Evolutionary conservation across 2,113 vertebrate species (phyloP), one percentile per base, ranked within the genome.

Genomic region (Accipiter virgatus): DNA sequence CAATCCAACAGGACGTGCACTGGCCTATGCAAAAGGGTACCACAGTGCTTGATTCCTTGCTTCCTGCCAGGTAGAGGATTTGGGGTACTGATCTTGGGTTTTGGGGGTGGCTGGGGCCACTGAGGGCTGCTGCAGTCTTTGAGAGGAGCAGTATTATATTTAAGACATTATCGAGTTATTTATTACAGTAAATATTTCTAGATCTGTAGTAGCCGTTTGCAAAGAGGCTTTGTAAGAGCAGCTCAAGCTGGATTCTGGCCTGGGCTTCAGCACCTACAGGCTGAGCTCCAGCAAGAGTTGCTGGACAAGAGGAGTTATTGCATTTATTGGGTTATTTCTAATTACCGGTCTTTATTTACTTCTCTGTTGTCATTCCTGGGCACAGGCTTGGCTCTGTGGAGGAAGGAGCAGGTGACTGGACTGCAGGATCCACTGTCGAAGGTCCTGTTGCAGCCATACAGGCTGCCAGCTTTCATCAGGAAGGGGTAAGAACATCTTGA

Each of bases 1-100:
- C 82, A 23, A 4, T 7, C 71, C 63, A 66, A 1, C 0, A 16
- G 88, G 78, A 58, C 29, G 0, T 3, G 21, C 18, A 11, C 75
- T 0, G 6, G 88, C 14, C 74, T 75, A 1, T 29, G 13, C 86
- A 94, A 27, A 29, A 63, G 81, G 55, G 48, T 83, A 4, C 63
- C 89, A 0, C 88, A 87, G 90, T 58, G 29, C 21, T 65, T 91
- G 59, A 27, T 29, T 6, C 78, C 88, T 3, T 88, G 75, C 58
- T 95, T 91, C 72, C 71, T 89, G 75, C 94, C 95, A 97, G 97
- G 97, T 97, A 82, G 26, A 65, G 62, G 11, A 21, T 34, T 34
- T n/a, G 21, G 68, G 55, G 38, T 42, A n/a, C 19, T 36, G 16
- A 42, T 15, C 45, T 29, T 16, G 38, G 59, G 21, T 6, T 75